These are phyloP conservation scores for Sigmodon hispidus DNA, from an alignment of 2,113 vertebrate species.

Conservation along the genomic window DNA sequence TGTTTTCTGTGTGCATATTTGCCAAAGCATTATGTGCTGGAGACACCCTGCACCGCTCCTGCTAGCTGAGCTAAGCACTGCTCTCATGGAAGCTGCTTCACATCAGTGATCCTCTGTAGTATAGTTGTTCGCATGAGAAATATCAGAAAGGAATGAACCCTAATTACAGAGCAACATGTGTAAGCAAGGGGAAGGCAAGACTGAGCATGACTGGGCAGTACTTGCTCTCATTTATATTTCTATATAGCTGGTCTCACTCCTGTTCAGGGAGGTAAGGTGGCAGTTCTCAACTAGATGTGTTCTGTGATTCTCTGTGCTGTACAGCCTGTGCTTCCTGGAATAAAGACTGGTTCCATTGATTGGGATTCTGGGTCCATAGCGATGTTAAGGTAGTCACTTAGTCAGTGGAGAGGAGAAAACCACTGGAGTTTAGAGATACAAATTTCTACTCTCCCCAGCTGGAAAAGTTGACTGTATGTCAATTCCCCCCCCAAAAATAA, in stretches of 20 bases:
- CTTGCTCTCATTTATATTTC: neutral
- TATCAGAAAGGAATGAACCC: neutral
- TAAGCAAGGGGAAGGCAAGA: neutral
- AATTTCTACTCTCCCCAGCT: neutral
- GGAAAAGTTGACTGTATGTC: too few species aligned
- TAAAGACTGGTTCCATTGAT: neutral
- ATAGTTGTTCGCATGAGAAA: neutral
- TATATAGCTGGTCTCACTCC: neutral
- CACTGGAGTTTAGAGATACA: neutral
- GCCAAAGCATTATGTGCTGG: neutral
- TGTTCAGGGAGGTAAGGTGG: neutral
- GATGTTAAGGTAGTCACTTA: neutral
- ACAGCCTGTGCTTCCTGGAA: too few species aligned
- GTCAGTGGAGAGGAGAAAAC: neutral
- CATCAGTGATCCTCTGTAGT: neutral
- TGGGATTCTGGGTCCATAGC: neutral
- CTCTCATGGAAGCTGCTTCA: neutral
- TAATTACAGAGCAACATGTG: neutral
- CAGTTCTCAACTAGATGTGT: neutral
- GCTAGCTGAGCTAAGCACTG: neutral
- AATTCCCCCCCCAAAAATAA: neutral
- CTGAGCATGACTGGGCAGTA: too few species aligned
- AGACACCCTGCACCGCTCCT: neutral
- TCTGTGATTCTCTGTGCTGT: neutral
- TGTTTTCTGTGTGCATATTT: neutral